Evolutionary conservation across 2,113 vertebrate species (phyloP).

Genomic region (Cettia cetti): DNA sequence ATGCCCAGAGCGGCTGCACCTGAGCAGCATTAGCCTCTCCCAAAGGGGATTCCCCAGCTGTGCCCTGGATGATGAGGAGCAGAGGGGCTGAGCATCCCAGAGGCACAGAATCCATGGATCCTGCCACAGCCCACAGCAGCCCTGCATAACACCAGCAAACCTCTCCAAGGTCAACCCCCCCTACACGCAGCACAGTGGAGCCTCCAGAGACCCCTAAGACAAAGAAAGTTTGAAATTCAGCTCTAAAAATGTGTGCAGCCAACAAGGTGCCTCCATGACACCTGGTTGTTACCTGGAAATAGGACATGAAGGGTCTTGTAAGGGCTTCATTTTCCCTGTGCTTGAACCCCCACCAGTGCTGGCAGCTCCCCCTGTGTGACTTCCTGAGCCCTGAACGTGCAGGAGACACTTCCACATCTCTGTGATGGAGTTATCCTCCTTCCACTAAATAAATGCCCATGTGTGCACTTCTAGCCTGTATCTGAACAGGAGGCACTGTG

Average conservation of each 20-base stretch:
- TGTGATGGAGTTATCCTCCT: constrained; percentile 21
- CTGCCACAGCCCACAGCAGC: not conserved
- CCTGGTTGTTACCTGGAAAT: not conserved
- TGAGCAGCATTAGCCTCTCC: not conserved
- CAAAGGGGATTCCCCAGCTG: not conserved
- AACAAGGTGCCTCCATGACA: not conserved
- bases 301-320: not conserved
- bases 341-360: not conserved
- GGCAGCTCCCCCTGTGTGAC: not conserved
- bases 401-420: not conserved
- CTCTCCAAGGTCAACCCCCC: constrained; percentile 6
- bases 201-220: not conserved
- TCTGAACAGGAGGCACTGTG: not conserved
- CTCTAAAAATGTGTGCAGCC: not conserved
- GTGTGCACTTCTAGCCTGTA: not conserved
- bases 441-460: constrained; percentile 2
- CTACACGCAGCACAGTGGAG: not conserved
- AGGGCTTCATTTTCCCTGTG: not conserved
- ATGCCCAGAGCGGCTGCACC: not conserved
- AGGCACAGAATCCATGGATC: not conserved
- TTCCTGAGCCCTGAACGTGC: rapidly evolving
- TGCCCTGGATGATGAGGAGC: not conserved
- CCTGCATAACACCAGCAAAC: not conserved
- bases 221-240: constrained; percentile 6
- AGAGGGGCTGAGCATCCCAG: not conserved